Conservation (phyloP, 2,888 invertebrate species). For the Melipona bicolor region DNA sequence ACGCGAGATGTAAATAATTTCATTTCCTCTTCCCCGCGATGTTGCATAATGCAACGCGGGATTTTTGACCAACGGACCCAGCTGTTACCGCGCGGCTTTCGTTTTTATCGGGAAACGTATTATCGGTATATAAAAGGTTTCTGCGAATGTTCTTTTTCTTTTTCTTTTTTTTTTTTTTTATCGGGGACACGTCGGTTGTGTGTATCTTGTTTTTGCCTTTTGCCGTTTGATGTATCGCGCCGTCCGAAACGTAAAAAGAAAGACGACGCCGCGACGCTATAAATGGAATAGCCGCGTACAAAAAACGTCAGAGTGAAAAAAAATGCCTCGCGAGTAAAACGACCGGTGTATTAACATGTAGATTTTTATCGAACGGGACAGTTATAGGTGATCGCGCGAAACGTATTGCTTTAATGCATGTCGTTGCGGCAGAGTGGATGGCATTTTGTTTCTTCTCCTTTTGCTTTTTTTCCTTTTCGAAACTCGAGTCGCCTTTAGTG, state of each 20-base stretch:
- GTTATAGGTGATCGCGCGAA: not conserved
- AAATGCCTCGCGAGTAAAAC: not conserved
- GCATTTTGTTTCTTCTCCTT: not conserved
- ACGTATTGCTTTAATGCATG: not conserved
- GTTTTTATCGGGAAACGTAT: no score
- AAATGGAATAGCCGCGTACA: constrained; percentile 2
- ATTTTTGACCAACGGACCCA: no score
- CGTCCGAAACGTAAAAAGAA: constrained; percentile 1
- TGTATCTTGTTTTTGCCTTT: not conserved
- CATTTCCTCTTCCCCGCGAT: no score
- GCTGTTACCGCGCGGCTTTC: no score
- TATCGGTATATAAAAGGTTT: no score
- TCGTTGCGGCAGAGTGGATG: not conserved
- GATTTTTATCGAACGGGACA: constrained; percentile 22
- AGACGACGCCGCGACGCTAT: not conserved
- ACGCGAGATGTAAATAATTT: no score
- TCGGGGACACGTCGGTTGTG: no score
- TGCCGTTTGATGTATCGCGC: not conserved
- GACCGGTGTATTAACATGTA: constrained; percentile 7
- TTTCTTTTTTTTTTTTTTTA: not conserved
- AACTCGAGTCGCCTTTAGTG: constrained; percentile 3
- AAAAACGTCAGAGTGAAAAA: not conserved
- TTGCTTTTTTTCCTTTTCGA: not conserved
- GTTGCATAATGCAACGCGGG: no score
- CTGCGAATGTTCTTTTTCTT: no score